Evolutionary conservation across 2,888 invertebrate genomes (phyloP), one percentile per base, ranked within the genome.

Genomic region (Schizotus pectinicornis): DNA sequence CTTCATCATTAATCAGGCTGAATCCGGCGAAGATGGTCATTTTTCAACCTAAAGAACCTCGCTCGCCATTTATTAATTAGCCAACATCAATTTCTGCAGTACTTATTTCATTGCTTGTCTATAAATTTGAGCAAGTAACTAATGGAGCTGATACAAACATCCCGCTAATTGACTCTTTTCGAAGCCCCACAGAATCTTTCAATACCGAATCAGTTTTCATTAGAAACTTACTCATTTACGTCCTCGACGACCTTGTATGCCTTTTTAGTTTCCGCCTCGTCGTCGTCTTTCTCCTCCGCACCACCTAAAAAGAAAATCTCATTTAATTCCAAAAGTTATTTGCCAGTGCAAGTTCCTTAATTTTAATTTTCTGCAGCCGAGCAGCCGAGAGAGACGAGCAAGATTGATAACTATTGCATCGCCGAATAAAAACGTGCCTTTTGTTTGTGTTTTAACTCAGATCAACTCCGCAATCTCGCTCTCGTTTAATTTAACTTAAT

Each of bases 201-300:
- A 22, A 22, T 5, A 3, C 5, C 22, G 22, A 22, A 22, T 22
- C 22, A 22, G 22, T 3, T 22, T 22, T 22, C 5, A 56, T 54
- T 43, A 22, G n/a, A 53, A 32, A 67, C 74, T 73, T 71, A 77
- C 76, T 73, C 70, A 46, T 72, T 68, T 5, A 66, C 65, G 47
- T 74, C 68, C 53, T 74, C 76, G 33, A 73, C 67, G 3, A 77
- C 70, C 65, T 75, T 61, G 59, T 75, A 76, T 7, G 69, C 11
- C 39, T 64, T 67, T 57, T 67, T 70, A 11, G 70, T 71, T 61
- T 73, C 73, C 35, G 70, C 66, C 13, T 60, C 65, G 12, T 68
- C 67, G 32, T 59, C 66, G 37, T 68, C 22, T 22, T 22, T 22
- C 22, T 22, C 22, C 2, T 22, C 22, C 22, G 64, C 43, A 57